phyloP scores from a whole-genome alignment of 92 coral and sea anemone genomes.

The Epizoanthus scotinus region DNA sequence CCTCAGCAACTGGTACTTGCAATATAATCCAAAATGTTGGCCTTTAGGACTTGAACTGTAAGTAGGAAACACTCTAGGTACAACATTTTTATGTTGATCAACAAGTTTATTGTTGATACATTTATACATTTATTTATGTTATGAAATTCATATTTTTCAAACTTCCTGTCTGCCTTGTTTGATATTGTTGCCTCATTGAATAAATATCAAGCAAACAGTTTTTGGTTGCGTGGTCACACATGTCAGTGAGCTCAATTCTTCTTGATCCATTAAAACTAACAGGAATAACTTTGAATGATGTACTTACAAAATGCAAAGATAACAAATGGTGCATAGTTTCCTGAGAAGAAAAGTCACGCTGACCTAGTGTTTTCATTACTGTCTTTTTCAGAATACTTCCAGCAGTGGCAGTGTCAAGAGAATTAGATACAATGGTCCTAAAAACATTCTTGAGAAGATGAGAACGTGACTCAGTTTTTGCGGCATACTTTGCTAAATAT shows the following conservation, averaged over 20 bases:
- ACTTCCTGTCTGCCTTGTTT: conserved; percentile 43
- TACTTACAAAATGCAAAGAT: conserved; percentile 40
- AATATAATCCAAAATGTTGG: conserved; percentile 49
- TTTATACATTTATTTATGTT: conserved; percentile 43
- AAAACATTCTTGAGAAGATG: conserved; percentile 46
- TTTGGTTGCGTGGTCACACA: conserved; percentile 25
- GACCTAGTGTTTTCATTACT: conserved; percentile 51
- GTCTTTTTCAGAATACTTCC: conserved; percentile 41
- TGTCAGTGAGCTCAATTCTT: conserved; percentile 41
- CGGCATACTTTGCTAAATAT: conserved; percentile 55
- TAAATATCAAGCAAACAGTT: conserved; percentile 59
- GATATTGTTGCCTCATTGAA: conserved; percentile 55
- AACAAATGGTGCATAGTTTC: conserved; percentile 50
- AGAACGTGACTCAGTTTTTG: conserved; percentile 44
- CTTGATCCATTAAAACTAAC: conserved; percentile 44
- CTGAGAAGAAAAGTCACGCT: conserved; percentile 39
- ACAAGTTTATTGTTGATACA: conserved; percentile 36
- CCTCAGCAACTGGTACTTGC: conserved; percentile 48
- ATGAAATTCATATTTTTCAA: conserved; percentile 56
- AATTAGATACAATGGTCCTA: conserved; percentile 49
- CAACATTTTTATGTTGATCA: conserved; percentile 49
- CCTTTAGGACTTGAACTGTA: conserved; percentile 58
- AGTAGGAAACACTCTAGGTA: conserved; percentile 55
- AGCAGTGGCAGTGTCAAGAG: conserved; percentile 42
- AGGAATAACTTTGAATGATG: conserved; percentile 42